Evolutionary conservation across 1,140 invertebrate species (phyloP), one percentile per base, ranked within the genome.

Genomic region (Pseudoatta argentina): DNA sequence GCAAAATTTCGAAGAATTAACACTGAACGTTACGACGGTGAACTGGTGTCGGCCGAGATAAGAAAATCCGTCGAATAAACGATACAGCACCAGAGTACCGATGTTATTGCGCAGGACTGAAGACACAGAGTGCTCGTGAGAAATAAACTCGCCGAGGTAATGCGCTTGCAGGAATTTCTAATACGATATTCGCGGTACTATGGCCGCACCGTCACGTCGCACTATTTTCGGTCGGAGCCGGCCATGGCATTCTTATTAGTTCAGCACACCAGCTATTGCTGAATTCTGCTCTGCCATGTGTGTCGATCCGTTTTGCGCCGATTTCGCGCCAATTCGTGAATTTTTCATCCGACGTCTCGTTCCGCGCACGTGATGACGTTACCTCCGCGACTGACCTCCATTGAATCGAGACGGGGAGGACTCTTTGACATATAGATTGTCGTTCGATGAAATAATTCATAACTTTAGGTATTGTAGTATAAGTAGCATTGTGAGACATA

Each of bases 91-190:
- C 48, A 18, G 64, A 18, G 30, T 3, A 5, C 39, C 51, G 14
- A 39, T 83, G 30, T 83, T 73, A 73, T 39, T 30, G 53, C 10
- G n/a, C 34, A 66, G 30, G 71, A 51, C 21, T 55, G 48, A 30
- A 55, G 63, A 67, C 79, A 88, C 73, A 78, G 8, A 75, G 8
- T 75, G 66, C 59, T 81, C 48, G 30, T 18, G 67, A 73, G 85
- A 85, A 87, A 88, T 91, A 87, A 87, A 89, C 59, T 77, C 66
- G 73, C 16, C 64, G 71, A 76, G 61, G 81, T 91, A 91, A 91
- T 66, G 72, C 86, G 64, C 64, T 57, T 18, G 3, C 34, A 83
- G 72, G 6, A 69, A 87, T 88, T 88, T 91, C 75, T 81, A 88
- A 85, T 87, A 91, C 67, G 57, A 83, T 81, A 86, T 16, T 34